Evolutionary conservation across 2,888 invertebrate species (phyloP).

Genomic region (Metacarcinus magister): DNA sequence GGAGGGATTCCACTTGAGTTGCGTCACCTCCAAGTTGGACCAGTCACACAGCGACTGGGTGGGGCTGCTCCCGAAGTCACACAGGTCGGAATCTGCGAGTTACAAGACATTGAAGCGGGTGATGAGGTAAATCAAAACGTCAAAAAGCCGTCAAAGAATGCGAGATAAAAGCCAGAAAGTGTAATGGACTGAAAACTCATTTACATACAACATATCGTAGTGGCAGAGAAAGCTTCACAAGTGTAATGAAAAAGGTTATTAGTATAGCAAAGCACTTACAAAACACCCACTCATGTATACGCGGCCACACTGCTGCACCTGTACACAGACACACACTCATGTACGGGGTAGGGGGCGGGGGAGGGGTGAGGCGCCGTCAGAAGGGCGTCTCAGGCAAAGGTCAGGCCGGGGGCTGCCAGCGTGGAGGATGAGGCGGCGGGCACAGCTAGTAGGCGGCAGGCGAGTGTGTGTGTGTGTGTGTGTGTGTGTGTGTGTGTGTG

Average conservation of each 20-base stretch:
- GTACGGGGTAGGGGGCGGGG: not conserved
- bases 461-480: not conserved
- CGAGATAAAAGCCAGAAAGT: not conserved
- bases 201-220: not conserved
- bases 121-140: not conserved
- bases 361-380: not conserved
- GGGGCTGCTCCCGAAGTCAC: slow-evolving; percentile 79
- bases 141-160: not conserved
- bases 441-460: not conserved
- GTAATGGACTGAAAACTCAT: not conserved
- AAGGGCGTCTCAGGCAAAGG: not conserved
- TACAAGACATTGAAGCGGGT: not conserved
- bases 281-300: not conserved
- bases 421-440: not conserved
- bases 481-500: not conserved
- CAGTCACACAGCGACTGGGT: slow-evolving; percentile 73
- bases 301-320: not conserved
- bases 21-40: slow-evolving; percentile 79
- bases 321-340: not conserved
- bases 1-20: slow-evolving; percentile 76
- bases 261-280: slow-evolving; percentile 5
- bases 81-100: slow-evolving; percentile 67
- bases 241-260: not conserved
- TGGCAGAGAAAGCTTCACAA: not conserved
- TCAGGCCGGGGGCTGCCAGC: not conserved